Conservation (phyloP, 2,113 vertebrate species). For the Gadus macrocephalus region DNA sequence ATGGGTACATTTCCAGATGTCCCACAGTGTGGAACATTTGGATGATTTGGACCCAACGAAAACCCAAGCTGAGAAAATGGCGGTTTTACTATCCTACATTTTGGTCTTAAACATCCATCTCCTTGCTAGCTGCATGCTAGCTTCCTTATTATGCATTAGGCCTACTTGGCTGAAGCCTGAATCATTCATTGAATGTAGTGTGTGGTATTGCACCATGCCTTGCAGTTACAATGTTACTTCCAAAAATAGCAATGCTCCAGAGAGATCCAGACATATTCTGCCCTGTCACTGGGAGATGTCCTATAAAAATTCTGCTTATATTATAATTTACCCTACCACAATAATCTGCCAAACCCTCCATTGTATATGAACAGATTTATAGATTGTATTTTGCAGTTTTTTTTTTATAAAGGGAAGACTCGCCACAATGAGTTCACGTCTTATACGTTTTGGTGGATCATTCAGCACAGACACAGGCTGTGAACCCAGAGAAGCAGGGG, state of each 20-base stretch:
- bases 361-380: background rate
- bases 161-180: constrained; percentile 54
- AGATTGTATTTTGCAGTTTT: constrained; percentile 4
- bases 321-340: constrained; percentile 9
- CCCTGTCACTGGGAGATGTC: constrained; percentile 30
- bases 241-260: constrained; percentile 58
- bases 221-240: constrained; percentile 57
- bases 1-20: constrained; percentile 28
- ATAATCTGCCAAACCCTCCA: constrained; percentile 6
- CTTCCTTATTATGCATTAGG: constrained; percentile 38
- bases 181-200: constrained; percentile 61
- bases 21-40: constrained; percentile 34
- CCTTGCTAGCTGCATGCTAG: constrained; percentile 29
- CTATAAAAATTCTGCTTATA: background rate
- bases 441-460: constrained; percentile 28
- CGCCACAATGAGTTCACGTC: constrained; percentile 11
- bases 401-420: constrained; percentile 10
- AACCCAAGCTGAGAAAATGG: background rate
- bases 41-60: constrained; percentile 12
- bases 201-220: constrained; percentile 44
- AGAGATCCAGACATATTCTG: constrained; percentile 50
- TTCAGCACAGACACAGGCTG: constrained; percentile 34
- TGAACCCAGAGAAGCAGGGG: constrained; percentile 39
- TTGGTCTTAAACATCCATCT: constrained; percentile 30
- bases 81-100: too few species aligned